These are phyloP conservation scores for Pantherophis vulpinus DNA, from an alignment of 2,797 vertebrate species.

Conservation along the genomic window DNA sequence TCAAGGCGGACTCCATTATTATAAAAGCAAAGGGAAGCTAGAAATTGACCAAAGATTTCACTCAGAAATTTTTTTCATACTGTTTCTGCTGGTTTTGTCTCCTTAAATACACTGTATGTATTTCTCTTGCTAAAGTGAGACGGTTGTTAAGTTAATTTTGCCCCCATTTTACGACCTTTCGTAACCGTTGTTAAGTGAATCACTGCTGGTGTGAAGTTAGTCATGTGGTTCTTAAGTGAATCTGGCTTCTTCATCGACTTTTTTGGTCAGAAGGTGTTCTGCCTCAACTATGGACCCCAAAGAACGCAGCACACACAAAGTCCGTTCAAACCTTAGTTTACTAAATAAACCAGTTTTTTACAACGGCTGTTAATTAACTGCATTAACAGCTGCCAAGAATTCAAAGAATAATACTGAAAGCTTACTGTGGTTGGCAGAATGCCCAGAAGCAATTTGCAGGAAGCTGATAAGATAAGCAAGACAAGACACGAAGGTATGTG, in stretches of 20 bases:
- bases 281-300: no score
- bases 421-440: no score
- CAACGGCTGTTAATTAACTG: no score
- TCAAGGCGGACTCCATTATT: neutral
- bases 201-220: no score
- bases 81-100: neutral
- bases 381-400: no score
- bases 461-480: no score
- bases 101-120: neutral
- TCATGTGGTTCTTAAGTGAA: neutral
- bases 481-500: no score
- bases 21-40: neutral
- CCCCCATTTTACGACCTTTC: neutral
- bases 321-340: no score
- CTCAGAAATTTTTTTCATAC: neutral
- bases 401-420: no score
- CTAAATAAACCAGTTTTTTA: no score
- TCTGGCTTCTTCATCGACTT: neutral
- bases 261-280: neutral
- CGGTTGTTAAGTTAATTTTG: neutral
- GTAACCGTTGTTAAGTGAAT: neutral
- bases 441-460: no score
- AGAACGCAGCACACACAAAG: no score
- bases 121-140: neutral
- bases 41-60: neutral